A percentile compares a stretch with the other conserved stretches of the same genome.
These are phyloP conservation scores for Agrypnus murinus DNA, from an alignment of 2,888 invertebrate species.

Conservation along the genomic window DNA sequence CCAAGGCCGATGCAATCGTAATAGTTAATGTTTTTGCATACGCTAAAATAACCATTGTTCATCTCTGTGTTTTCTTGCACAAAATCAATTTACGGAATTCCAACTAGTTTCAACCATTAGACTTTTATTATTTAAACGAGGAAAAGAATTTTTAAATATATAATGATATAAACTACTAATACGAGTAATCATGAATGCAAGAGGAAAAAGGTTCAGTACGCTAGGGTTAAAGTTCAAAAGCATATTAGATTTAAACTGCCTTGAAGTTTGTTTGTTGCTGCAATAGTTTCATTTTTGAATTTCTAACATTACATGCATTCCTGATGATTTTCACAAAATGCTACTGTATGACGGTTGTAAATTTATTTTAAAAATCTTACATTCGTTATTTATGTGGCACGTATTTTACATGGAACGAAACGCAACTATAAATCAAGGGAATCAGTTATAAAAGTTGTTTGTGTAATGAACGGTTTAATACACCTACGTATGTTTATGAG, in stretches of 20 bases:
- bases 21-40: background rate
- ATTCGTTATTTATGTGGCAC: too few species aligned
- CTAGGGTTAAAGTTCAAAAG: slow-evolving; percentile 17
- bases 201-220: background rate
- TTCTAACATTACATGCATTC: background rate
- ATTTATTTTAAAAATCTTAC: too few species aligned
- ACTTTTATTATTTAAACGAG: background rate
- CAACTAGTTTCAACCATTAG: too few species aligned
- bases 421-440: too few species aligned
- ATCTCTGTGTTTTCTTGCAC: too few species aligned
- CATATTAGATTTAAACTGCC: slow-evolving; percentile 1
- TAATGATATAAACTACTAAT: background rate
- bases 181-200: background rate
- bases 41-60: background rate
- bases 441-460: background rate
- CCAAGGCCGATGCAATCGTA: background rate
- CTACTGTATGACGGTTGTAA: too few species aligned
- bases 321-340: too few species aligned
- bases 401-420: too few species aligned
- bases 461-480: background rate
- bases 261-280: background rate
- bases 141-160: background rate
- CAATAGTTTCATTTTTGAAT: background rate
- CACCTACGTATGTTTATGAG: background rate
- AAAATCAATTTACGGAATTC: too few species aligned